A percentile compares a stretch with the other conserved stretches of the same genome.
phyloP scores from a whole-genome alignment of 1,140 invertebrate genomes.

The Maniola jurtina region DNA sequence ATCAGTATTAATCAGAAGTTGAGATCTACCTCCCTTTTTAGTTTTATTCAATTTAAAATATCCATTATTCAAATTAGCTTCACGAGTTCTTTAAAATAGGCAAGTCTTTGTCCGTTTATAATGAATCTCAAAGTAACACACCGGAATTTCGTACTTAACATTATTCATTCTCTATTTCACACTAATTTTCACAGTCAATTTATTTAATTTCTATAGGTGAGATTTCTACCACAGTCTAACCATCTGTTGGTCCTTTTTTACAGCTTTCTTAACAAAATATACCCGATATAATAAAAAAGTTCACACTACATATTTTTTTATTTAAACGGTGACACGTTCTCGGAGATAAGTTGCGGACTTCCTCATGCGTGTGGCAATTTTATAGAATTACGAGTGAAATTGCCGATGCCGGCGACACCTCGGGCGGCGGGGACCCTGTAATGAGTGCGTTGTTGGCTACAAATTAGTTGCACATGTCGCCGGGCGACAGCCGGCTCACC shows the following conservation, averaged over 20 bases:
- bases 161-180: no score
- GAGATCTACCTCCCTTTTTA: no score
- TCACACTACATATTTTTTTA: constrained; percentile 14
- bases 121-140: no score
- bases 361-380: constrained; percentile 66
- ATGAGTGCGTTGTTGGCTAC: constrained; percentile 65
- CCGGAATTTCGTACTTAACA: no score
- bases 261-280: not conserved
- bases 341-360: constrained; percentile 35
- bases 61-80: no score
- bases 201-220: no score
- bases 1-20: no score
- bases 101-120: no score
- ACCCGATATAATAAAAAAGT: not conserved
- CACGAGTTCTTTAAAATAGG: no score
- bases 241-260: not conserved
- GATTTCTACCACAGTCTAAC: not conserved
- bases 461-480: constrained; percentile 75
- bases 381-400: constrained; percentile 71
- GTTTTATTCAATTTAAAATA: no score
- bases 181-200: no score
- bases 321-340: constrained; percentile 32
- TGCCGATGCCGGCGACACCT: constrained; percentile 65
- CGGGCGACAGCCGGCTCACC: constrained; percentile 60
- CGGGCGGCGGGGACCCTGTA: constrained; percentile 57